These are phyloP conservation scores for Bufo gargarizans DNA, from an alignment of 2,113 vertebrate genomes.

Conservation along the genomic window DNA sequence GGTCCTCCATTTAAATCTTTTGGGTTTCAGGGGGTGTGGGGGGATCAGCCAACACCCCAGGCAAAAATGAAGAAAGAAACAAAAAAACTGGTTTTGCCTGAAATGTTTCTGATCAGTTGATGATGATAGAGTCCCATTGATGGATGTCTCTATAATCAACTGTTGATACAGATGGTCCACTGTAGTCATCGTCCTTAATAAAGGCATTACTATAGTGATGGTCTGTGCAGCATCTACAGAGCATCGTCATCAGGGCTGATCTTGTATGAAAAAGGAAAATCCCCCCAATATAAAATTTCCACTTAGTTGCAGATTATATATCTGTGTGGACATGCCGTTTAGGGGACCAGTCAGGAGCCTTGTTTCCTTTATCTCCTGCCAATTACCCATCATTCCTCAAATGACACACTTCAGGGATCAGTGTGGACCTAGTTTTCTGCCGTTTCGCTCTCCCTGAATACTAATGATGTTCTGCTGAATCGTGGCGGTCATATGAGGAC, in stretches of 20 bases:
- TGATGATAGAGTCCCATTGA: too few species aligned
- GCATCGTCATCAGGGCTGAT: not conserved
- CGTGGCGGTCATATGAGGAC: constrained; percentile 38
- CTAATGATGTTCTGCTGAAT: constrained; percentile 33
- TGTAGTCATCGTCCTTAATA: too few species aligned
- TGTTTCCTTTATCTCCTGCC: not conserved
- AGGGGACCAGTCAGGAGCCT: not conserved
- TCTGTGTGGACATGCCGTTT: not conserved
- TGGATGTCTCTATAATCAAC: too few species aligned
- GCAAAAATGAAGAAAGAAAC: too few species aligned
- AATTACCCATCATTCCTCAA: not conserved
- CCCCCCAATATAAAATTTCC: too few species aligned
- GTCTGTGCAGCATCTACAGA: not conserved
- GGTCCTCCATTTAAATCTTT: too few species aligned
- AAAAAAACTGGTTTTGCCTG: too few species aligned
- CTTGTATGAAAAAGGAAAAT: not conserved
- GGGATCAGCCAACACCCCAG: too few species aligned
- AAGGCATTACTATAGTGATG: not conserved
- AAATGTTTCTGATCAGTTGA: too few species aligned
- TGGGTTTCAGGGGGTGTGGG: too few species aligned
- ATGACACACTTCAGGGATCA: constrained; percentile 38
- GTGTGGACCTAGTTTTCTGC: constrained; percentile 5
- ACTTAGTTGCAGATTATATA: not conserved
- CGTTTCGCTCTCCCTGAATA: constrained; percentile 24
- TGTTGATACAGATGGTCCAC: too few species aligned